Base-by-base conservation (phyloP, 1,140 invertebrate species). In the Zelostemma sp. region DNA sequence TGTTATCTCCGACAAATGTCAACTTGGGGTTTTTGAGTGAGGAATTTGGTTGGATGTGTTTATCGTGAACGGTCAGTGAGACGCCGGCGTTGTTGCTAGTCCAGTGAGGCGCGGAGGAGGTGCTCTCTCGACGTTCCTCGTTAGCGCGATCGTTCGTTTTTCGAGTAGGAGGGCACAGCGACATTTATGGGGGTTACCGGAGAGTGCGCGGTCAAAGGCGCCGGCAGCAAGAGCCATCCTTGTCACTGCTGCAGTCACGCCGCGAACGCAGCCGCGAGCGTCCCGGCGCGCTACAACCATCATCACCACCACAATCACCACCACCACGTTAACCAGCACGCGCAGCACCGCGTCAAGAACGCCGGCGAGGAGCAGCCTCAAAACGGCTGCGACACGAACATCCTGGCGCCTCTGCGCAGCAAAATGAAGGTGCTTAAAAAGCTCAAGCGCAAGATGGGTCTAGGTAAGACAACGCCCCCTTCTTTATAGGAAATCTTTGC, bases 391-490 rank as follows among this genome's bases (percentile, higher is more conserved):
- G 80, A 82, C 63, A 80, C 68, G 58, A 85, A 86, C 59, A 84
- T 87, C 19, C 68, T 87, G 16, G 84, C 85, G 21, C 86, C 86
- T 0, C 57, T 87, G 17, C 76, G 83, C 21, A 85, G 76, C 81
- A 88, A 88, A 71, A 88, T 89, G 87, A 88, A 87, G 81, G 86
- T 88, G 46, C 79, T 88, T 1, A 88, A 88, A 77, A 89, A 88
- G 59, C 80, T 89, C 63, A 88, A 88, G 72, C 80, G 82, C 59
- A 86, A 86, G 67, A 88, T 88, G 78, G 87, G 88, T 18, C 55
- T 88, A 82, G 87, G 88, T 88, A 78, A 84, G 86, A 60, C 66
- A 28, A n/a, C 35, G 16, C 2, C n/a, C 31, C 48, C 14, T 11
- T 14, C 15, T 8, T 46, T 18, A 18, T 8, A 14, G 15, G 16